These are phyloP conservation scores for Gymnoscopelus microlampas DNA, from an alignment of 2,797 vertebrate genomes.

Conservation along the genomic window DNA sequence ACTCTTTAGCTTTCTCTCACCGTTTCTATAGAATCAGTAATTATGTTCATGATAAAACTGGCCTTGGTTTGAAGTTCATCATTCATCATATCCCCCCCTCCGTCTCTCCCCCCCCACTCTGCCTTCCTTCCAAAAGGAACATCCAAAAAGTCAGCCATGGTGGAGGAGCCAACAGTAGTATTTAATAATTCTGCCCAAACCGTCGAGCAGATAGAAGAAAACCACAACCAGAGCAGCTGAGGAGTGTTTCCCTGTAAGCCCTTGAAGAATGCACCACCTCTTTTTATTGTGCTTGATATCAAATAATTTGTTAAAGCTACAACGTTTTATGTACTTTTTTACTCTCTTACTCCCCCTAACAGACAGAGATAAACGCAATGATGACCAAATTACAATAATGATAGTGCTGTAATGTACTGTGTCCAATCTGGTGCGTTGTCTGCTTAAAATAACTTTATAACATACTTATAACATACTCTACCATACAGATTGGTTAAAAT, in stretches of 20 bases:
- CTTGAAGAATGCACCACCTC: too few relatives aligned
- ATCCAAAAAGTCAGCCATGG: conserved; percentile 71
- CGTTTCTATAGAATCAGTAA: neutral
- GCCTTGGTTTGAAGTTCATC: conserved; percentile 18
- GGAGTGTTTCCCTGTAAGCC: conserved; percentile 11
- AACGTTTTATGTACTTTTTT: too few relatives aligned
- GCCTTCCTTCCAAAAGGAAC: conserved; percentile 62
- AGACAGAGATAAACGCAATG: too few relatives aligned
- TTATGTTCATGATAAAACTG: neutral
- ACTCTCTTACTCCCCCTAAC: too few relatives aligned
- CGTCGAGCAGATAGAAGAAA: conserved; percentile 50
- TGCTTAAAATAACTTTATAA: too few relatives aligned
- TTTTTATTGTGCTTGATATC: conserved; percentile 18
- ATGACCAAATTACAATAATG: too few relatives aligned
- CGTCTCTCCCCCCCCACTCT: neutral
- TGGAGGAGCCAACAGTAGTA: conserved; percentile 65
- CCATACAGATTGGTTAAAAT: too few relatives aligned
- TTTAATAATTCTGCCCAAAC: conserved; percentile 45
- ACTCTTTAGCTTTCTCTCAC: too few relatives aligned
- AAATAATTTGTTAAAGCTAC: neutral
- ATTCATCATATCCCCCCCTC: neutral
- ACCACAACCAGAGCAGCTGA: conserved; percentile 53
- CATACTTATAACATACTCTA: too few relatives aligned
- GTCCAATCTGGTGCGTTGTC: too few relatives aligned
- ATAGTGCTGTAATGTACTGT: too few relatives aligned